These are phyloP conservation scores for Pachypanchax playfairii DNA, from an alignment of 2,113 vertebrate genomes.

Conservation along the genomic window DNA sequence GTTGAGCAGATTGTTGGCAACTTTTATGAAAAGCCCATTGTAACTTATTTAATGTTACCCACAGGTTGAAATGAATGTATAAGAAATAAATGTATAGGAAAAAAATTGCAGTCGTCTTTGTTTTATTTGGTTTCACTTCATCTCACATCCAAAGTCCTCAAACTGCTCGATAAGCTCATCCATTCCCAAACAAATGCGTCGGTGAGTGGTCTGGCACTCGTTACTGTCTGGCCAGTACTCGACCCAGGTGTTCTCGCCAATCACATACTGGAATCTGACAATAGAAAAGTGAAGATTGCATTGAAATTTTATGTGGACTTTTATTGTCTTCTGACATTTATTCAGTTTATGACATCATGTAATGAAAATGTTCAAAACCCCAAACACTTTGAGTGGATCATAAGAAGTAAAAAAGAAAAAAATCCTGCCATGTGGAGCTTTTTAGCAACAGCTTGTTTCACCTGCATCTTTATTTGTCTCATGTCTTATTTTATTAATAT, in stretches of 20 bases:
- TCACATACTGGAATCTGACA: constrained; percentile 55
- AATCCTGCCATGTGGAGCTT: too few species aligned
- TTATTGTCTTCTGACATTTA: too few species aligned
- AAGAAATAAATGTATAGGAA: background rate
- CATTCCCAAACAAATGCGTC: constrained; percentile 22
- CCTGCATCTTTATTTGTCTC: too few species aligned
- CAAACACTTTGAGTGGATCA: background rate
- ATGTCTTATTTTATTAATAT: too few species aligned
- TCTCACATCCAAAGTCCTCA: constrained; percentile 2
- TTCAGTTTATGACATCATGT: background rate
- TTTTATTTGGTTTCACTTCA: background rate
- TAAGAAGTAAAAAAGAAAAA: background rate
- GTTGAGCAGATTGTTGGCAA: too few species aligned
- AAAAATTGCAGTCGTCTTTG: background rate
- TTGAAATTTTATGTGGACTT: too few species aligned
- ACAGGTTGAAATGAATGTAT: background rate
- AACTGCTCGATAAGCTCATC: background rate
- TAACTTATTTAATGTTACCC: too few species aligned
- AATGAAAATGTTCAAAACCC: too few species aligned
- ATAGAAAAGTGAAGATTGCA: background rate
- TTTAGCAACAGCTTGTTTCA: too few species aligned
- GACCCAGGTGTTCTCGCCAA: constrained; percentile 66
- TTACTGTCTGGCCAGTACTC: constrained; percentile 65
- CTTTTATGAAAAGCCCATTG: too few species aligned
- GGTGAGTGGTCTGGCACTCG: constrained; percentile 37